phyloP scores from a whole-genome alignment of 2,113 vertebrate genomes.

The Helogale parvula region DNA sequence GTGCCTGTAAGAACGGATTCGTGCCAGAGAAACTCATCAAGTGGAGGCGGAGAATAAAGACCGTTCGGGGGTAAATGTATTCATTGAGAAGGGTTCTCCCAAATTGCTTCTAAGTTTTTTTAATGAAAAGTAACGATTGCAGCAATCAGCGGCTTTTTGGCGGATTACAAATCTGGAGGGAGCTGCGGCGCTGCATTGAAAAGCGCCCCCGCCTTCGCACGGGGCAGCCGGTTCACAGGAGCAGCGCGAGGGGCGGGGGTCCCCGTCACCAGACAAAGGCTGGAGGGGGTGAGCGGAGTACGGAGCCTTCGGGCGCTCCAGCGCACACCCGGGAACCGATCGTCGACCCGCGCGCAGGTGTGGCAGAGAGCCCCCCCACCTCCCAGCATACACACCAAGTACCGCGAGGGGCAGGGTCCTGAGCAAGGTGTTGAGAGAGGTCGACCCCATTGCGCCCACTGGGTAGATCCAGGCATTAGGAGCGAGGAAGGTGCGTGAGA shows the following conservation, averaged over 20 bases:
- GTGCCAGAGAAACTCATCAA: slow-evolving; percentile 95
- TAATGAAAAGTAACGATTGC: slow-evolving; percentile 92
- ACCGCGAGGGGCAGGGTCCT: not conserved
- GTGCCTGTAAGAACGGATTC: slow-evolving; percentile 91
- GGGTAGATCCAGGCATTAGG: not conserved
- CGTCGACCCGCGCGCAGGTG: not conserved
- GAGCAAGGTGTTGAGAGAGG: not conserved
- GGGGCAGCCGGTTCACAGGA: slow-evolving; percentile 84
- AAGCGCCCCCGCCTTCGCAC: slow-evolving; percentile 82
- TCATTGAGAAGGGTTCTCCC: slow-evolving; percentile 90
- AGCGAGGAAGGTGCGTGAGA: not conserved
- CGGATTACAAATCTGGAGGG: slow-evolving; percentile 89
- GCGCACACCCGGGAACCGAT: slow-evolving; percentile 37
- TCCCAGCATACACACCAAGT: fast-evolving
- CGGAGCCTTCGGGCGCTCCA: slow-evolving; percentile 76
- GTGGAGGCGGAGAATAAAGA: slow-evolving; percentile 90
- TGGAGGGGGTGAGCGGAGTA: slow-evolving; percentile 70
- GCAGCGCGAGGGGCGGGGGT: slow-evolving; percentile 72
- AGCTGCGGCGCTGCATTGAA: slow-evolving; percentile 82
- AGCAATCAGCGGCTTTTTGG: slow-evolving; percentile 92
- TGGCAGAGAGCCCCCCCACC: not conserved
- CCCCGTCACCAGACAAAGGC: slow-evolving; percentile 81
- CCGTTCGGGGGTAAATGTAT: slow-evolving; percentile 90
- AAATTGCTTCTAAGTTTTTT: slow-evolving; percentile 91
- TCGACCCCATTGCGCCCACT: not conserved